phyloP scores from a whole-genome alignment of 2,113 vertebrate species.

The Cyphomyrus discorhynchus region DNA sequence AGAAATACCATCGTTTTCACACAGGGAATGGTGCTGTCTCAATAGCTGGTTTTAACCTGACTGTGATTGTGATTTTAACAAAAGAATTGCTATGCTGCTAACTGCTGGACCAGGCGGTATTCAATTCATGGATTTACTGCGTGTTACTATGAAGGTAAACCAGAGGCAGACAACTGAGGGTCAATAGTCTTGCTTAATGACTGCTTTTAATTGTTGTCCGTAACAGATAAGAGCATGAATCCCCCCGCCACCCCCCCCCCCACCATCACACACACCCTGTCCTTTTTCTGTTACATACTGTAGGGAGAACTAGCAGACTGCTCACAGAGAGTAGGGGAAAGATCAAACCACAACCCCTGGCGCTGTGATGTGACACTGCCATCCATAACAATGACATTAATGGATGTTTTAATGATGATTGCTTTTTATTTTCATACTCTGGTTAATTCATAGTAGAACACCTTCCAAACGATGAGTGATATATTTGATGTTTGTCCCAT shows the following conservation, averaged over 20 bases:
- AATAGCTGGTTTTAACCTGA: background rate
- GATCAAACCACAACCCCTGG: background rate
- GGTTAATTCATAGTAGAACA: background rate
- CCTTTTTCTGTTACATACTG: background rate
- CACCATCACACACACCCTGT: background rate
- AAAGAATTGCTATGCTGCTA: background rate
- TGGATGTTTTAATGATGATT: background rate
- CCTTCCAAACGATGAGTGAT: background rate
- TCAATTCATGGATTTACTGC: background rate
- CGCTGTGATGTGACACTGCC: background rate
- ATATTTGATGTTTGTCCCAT: background rate
- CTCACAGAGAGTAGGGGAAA: background rate
- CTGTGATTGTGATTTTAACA: background rate
- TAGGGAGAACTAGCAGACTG: background rate
- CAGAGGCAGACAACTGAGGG: background rate
- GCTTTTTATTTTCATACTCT: background rate
- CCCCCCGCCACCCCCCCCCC: no score
- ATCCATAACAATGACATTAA: background rate
- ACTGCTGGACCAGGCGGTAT: background rate
- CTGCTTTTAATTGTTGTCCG: background rate
- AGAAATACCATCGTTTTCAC: background rate
- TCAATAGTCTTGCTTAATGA: background rate
- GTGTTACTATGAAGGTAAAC: background rate
- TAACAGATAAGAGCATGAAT: background rate
- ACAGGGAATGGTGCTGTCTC: background rate